Base-by-base conservation (phyloP, 2,797 vertebrate species). In the Megaceryle alcyon region DNA sequence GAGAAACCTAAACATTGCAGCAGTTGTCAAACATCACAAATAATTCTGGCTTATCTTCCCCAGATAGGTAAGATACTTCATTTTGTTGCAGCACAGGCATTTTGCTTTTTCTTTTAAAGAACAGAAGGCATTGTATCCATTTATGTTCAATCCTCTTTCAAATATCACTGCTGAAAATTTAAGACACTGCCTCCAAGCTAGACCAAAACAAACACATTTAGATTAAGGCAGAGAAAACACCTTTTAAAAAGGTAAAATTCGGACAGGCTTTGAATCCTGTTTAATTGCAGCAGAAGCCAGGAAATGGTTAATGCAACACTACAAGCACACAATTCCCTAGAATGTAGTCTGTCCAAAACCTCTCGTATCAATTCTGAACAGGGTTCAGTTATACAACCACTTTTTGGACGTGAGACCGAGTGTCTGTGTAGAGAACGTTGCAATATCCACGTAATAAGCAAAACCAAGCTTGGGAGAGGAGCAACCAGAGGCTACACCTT, bases 361-460 rank as follows among this genome's bases (percentile, higher is more conserved):
- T 70, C 84, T 16, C 3, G 5, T 25, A 37, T 18, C 37, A 22
- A 16, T 43, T 35, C 65, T 28, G 20, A 37, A 12, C 3, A 1
- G 26, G 43, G 22, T 8, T 75, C 57, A 3, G 28, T 57, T 19
- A 12, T 19, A 41, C 28, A n/a, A 21, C 17, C 9, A 31, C 7
- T 68, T 31, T 9, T 9, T 20, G 69, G 64, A 29, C 7, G 3
- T 0, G 31, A 63, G 35, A 49, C 9, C 54, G 28, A n/a, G 43
- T 2, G 25, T 14, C 57, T 29, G 29, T 0, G 17, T 3, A 6
- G 20, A 7, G 26, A 2, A 22, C 20, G 7, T 2, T 14, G 29
- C 9, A 22, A 0, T 1, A 33, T 3, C 51, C 29, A 15, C 0
- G 8, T 1, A 9, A 9, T 2, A 10, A 44, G 63, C 69, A 69